A percentile compares a stretch with the other conserved stretches of the same genome.
Evolutionary conservation across 2,113 vertebrate species (phyloP).

Genomic region (Recurvirostra avosetta): DNA sequence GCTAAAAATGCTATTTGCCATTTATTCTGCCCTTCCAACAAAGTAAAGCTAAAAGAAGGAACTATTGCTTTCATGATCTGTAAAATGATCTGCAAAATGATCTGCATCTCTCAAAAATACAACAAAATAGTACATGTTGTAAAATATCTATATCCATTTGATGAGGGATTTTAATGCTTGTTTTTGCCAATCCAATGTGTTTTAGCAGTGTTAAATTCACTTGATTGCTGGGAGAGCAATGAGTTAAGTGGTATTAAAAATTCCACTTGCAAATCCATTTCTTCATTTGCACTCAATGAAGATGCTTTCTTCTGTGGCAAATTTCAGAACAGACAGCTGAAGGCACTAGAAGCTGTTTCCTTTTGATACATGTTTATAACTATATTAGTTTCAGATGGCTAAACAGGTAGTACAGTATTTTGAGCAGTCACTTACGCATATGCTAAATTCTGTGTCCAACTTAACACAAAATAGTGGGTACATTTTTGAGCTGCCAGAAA

Average conservation of each 20-base stretch:
- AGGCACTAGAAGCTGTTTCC: neutral
- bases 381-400: slow-evolving; percentile 18
- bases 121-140: neutral
- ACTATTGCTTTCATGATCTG: neutral
- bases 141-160: neutral
- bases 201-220: neutral
- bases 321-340: neutral
- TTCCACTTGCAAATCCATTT: neutral
- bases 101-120: neutral
- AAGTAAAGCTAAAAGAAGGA: neutral
- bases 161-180: neutral
- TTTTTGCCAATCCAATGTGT: neutral
- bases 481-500: neutral
- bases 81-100: neutral
- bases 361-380: neutral
- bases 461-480: neutral
- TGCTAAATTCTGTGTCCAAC: neutral
- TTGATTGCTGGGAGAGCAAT: neutral
- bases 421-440: neutral
- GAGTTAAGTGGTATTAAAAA: neutral
- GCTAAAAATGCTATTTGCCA: neutral
- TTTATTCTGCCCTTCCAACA: neutral
- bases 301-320: neutral
- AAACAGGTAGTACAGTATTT: neutral
- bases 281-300: neutral